Evolutionary conservation across 2,113 vertebrate genomes (phyloP).

Genomic region (Theristicus caerulescens): DNA sequence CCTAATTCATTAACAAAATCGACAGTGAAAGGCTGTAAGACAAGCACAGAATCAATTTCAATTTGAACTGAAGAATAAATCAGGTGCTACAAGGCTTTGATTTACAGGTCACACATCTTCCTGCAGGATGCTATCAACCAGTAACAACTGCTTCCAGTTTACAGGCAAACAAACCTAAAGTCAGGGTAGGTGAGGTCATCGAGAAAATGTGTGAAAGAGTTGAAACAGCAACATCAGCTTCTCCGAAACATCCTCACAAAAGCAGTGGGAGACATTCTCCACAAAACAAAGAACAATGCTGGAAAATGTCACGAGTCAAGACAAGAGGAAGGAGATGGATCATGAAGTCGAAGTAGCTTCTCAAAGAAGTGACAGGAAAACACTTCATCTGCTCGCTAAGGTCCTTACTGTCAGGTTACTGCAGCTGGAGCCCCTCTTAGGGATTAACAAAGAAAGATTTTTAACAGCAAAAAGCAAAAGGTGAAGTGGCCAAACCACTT

Average conservation of each 20-base stretch:
- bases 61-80: conserved; percentile 14
- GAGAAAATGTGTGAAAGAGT: not conserved
- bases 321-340: not conserved
- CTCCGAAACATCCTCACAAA: not conserved
- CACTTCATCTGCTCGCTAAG: rapidly evolving
- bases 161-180: not conserved
- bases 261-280: not conserved
- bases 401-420: not conserved
- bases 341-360: not conserved
- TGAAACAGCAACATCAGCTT: not conserved
- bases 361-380: not conserved
- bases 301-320: not conserved
- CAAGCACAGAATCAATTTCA: conserved; percentile 11
- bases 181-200: not conserved
- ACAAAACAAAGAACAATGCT: not conserved
- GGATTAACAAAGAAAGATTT: not conserved
- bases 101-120: not conserved
- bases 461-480: not conserved
- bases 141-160: not conserved
- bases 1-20: not conserved
- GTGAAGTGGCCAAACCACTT: not conserved
- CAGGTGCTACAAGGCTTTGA: not conserved
- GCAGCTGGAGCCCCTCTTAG: not conserved
- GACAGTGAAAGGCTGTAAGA: not conserved
- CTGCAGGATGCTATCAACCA: not conserved